Evolutionary conservation across 35 echinoderm and acorn worm species (phyloP), one percentile per base, ranked within the genome.

Genomic region (Amphiura filiformis): DNA sequence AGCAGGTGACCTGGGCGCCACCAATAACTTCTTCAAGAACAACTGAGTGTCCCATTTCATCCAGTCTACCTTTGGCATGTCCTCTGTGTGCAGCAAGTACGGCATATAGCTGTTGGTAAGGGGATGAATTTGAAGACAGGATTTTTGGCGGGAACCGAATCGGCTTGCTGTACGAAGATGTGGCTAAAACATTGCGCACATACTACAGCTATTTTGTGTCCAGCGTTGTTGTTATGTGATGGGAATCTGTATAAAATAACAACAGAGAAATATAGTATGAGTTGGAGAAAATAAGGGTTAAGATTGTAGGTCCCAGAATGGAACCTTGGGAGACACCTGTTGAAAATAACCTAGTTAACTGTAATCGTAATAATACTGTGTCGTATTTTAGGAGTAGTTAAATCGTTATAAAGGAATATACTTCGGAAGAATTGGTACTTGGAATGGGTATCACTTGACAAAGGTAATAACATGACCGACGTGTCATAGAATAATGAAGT

Each of bases 141-240:
- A 76, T 75, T 77, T 26, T 26, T 85, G 22, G 89, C 82, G 1
- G 89, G 89, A 35, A 91, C 77, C 20, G 81, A 91, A 28, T 91
- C 82, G 32, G 89, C 89, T 12, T 91, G 89, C 37, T 91, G 89
- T 23, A 83, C 79, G 76, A 91, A 91, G 5, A 65, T 61, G 37
- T 91, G 82, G 37, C 89, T 91, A 82, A 78, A 91, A 40, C 89
- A 85, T 65, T 91, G 89, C 0, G 89, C 81, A 44, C 89, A 91
- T 31, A 91, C 82, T 0, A 91, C 44, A 11, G 20, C 89, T 35
- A 85, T 64, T 20, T 76, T 39, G 15, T 91, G 82, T 26, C 38
- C 42, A 14, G 64, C 20, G 70, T 42, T 36, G 56, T 84, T 84
- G 41, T 83, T 83, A 36, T 83, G 39, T 11, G 81, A 47, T 39